These are phyloP conservation scores for Catamblyrhynchus diadema DNA, from an alignment of 2,797 vertebrate species.

Conservation along the genomic window DNA sequence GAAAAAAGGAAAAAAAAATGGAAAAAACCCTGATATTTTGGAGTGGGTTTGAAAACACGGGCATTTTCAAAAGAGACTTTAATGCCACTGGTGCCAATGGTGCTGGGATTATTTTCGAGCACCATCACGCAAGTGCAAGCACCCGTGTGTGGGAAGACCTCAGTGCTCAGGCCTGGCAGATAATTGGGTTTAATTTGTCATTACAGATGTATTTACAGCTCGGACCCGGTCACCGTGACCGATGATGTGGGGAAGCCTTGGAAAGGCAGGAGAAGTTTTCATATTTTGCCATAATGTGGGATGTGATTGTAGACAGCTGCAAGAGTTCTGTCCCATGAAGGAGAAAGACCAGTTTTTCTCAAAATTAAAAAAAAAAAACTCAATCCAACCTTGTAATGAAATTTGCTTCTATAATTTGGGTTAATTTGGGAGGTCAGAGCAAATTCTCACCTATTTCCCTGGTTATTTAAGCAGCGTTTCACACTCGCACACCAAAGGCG, in stretches of 20 bases:
- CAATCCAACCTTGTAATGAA: background rate
- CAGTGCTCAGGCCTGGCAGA: background rate
- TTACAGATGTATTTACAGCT: slow-evolving; percentile 36
- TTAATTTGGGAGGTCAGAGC: background rate
- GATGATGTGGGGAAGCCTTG: background rate
- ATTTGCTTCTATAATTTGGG: background rate
- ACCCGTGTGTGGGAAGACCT: background rate
- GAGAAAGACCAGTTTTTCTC: background rate
- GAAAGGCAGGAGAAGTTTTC: background rate
- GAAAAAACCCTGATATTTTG: fast-evolving
- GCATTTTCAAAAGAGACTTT: background rate
- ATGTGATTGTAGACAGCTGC: background rate
- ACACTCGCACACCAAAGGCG: background rate
- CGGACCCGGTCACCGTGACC: background rate
- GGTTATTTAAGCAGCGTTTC: background rate
- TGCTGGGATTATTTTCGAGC: background rate
- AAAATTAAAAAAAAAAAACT: background rate
- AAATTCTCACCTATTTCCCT: background rate
- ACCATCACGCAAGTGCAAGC: background rate
- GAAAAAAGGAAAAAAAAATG: fast-evolving
- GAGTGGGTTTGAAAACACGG: fast-evolving
- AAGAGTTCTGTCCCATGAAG: background rate
- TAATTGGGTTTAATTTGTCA: slow-evolving; percentile 56
- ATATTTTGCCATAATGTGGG: background rate
- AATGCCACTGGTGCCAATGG: fast-evolving